phyloP scores from a whole-genome alignment of 2,797 vertebrate species.

The Sebastes matsubarae region DNA sequence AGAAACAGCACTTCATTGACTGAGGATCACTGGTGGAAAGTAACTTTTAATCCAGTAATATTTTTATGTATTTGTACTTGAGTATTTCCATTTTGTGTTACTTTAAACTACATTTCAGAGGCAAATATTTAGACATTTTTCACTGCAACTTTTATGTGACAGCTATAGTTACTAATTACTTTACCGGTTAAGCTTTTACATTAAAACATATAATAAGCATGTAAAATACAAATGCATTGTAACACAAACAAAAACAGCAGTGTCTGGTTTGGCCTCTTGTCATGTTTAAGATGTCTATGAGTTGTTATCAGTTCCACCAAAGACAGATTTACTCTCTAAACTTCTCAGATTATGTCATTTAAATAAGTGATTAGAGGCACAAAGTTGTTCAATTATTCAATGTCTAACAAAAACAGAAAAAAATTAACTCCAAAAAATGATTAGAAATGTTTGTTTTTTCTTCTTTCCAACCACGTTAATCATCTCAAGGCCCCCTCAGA shows the following conservation, averaged over 20 bases:
- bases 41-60: not conserved
- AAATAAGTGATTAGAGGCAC: not conserved
- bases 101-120: not conserved
- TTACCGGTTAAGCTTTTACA: not conserved
- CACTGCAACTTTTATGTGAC: not conserved
- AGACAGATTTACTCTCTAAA: not conserved
- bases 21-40: not conserved
- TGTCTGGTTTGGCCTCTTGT: not conserved
- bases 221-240: not conserved
- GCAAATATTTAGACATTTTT: not conserved
- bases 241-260: not conserved
- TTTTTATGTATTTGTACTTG: not conserved
- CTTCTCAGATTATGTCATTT: not conserved
- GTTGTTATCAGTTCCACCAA: not conserved
- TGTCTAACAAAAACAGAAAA: not conserved
- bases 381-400: not conserved
- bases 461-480: not conserved
- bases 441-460: not conserved
- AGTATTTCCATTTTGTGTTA: not conserved
- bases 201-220: not conserved
- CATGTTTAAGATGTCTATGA: not conserved
- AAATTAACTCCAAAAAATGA: fast-evolving
- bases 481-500: not conserved
- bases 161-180: not conserved
- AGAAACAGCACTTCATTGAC: not conserved